Base-by-base conservation (phyloP, 64 coral and sea anemone genomes). In the Porites lutea region DNA sequence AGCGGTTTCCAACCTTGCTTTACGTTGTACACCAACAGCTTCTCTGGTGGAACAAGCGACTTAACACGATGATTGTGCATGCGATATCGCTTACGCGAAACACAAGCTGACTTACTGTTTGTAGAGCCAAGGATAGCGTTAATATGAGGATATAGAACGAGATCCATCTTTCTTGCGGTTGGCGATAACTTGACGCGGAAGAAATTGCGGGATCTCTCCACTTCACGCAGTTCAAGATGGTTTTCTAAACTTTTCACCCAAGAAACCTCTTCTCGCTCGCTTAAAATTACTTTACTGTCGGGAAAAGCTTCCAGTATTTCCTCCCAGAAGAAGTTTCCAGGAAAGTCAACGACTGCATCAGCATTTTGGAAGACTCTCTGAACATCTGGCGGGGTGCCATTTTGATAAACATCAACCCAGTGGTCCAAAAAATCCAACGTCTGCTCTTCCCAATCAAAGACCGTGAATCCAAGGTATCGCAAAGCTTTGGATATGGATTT, bases 21-120 rank as follows among this genome's bases (percentile, higher is more conserved):
- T 82, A 79, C 78, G 13, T 51, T 19, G 2, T 51, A 91, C 5
- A 91, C 78, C n/a, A 91, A 70, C 22, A 84, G 68, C 14, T 91
- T 81, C 2, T 65, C 19, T 0, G 48, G 7, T 37, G 27, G 27
- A 37, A 37, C 27, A 37, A 37, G 27, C 27, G 27, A 37, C 27
- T 37, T 37, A 37, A 37, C 27, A 37, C 27, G 27, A 37, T 37
- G 27, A 37, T 37, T 37, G 27, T 37, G 27, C 27, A 37, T 37
- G 27, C 27, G 27, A 37, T 37, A 37, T 37, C 27, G 27, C 27
- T 37, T 37, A 37, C 27, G 1, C 14, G 89, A 69, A 83, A 84
- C 65, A 59, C 74, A 6, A 21, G 55, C 8, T 52, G 83, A 83
- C 15, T 83, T 79, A n/a, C 80, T 64, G 2, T 84, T 43, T 8